These are phyloP conservation scores for Boulengeromyrus knoepffleri DNA, from an alignment of 2,113 vertebrate species.

Conservation along the genomic window DNA sequence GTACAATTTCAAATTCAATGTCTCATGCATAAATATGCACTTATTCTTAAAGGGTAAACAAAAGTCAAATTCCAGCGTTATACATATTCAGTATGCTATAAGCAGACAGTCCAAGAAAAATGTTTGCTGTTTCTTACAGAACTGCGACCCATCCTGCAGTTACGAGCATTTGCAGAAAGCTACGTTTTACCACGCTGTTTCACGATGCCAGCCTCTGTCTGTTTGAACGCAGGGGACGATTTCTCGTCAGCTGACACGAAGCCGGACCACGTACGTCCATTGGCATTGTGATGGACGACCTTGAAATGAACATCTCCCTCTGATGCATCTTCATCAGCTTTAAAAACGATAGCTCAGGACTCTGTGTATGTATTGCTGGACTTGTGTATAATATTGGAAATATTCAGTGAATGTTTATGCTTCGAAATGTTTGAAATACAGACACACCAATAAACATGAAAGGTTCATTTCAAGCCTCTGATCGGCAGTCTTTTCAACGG, in stretches of 20 bases:
- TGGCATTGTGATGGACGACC: constrained; percentile 14
- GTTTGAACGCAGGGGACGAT: constrained; percentile 1
- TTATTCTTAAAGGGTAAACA: constrained; percentile 1
- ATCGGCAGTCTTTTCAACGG: neutral
- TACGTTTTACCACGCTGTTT: neutral
- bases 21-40: neutral
- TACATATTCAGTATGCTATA: neutral
- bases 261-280: neutral
- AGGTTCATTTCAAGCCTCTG: neutral
- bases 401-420: neutral
- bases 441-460: neutral
- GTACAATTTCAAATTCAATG: neutral
- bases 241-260: neutral
- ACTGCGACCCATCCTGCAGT: neutral
- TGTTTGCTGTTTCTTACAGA: neutral
- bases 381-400: neutral
- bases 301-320: constrained; percentile 20
- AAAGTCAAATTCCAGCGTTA: neutral
- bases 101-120: neutral
- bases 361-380: neutral
- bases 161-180: neutral
- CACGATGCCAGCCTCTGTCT: neutral
- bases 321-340: constrained; percentile 20
- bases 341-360: neutral
- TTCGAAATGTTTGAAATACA: neutral